Percentiles rank a stretch among this genome's conserved stretches.
Evolutionary conservation across 2,113 vertebrate species (phyloP).

Genomic region (Budorcas taxicolor): DNA sequence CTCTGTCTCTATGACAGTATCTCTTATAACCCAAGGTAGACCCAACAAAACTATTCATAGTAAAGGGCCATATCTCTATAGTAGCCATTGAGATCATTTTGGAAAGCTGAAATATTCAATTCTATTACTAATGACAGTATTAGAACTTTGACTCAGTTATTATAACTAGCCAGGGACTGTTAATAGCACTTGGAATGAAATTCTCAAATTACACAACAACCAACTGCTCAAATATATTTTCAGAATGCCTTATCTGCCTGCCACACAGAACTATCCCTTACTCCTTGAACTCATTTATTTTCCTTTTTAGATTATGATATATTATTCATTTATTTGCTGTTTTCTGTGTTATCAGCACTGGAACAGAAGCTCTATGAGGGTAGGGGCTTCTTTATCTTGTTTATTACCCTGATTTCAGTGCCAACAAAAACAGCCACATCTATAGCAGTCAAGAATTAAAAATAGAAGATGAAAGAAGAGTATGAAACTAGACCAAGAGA

Average conservation of each 20-base stretch:
- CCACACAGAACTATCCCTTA: neutral
- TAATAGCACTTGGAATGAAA: neutral
- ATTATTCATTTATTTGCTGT: neutral
- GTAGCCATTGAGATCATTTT: neutral
- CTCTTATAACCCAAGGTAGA: neutral
- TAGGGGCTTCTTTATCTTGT: neutral
- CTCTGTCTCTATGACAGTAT: neutral
- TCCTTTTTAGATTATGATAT: neutral
- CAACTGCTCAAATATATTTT: neutral
- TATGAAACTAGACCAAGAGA: slow-evolving; percentile 89
- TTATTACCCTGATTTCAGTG: neutral
- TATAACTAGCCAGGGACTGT: neutral
- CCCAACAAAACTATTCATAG: neutral
- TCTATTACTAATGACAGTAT: neutral
- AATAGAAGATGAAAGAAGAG: neutral
- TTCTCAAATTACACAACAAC: neutral
- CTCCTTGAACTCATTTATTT: neutral
- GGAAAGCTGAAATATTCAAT: neutral
- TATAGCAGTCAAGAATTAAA: neutral
- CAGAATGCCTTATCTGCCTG: neutral
- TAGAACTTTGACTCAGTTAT: neutral
- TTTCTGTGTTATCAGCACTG: neutral
- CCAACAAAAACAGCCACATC: neutral
- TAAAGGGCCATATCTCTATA: neutral
- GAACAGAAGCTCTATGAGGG: neutral